Base-by-base conservation (phyloP, 2,888 invertebrate species). In the Bedellia somnulentella region DNA sequence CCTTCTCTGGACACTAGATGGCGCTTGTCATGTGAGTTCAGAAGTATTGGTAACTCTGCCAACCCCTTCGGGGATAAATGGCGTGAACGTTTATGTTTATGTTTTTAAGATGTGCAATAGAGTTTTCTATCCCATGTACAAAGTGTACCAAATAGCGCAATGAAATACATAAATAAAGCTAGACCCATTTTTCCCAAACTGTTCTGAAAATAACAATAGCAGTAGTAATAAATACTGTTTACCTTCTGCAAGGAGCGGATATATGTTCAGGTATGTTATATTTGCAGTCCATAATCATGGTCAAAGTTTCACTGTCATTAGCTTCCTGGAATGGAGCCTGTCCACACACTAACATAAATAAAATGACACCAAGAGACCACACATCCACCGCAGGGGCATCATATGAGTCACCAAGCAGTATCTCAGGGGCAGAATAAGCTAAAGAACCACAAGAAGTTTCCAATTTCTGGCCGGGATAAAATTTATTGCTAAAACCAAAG, bases 221-320 rank as follows among this genome's bases (percentile, higher is more conserved):
- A n/a, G n/a, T n/a, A n/a, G n/a, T 26, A 14, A 11, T 5, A 6
- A 27, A 16, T 16, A n/a, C 15, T 11, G 2, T 57, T 47, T 44
- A 90, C 89, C 82, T 82, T 73, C 86, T 85, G 67, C 98, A 98
- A 35, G 85, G 84, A 30, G 81, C 77, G 8, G 95, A 91, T 40
- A 99, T 86, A 67, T 93, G 89, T 15, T 81, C 63, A 31, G 98
- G 96, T 50, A 96, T 87, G 34, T 87, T 86, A 61, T 96, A 99
- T 78, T 95, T 95, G 78, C 98, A 98, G 68, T 99, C 98, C 92
- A 99, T 94, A 42, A 99, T 99, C 93, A 95, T 97, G 16, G 96
- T 98, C 32, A 99, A 77, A 1, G 99, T 99, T 80, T 99, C 99
- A 49, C 95, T 96, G 68, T 99, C 99, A 66, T 98, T 99, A 16